Evolutionary conservation across 2,113 vertebrate species (phyloP).

Genomic region (Pseudois nayaur): DNA sequence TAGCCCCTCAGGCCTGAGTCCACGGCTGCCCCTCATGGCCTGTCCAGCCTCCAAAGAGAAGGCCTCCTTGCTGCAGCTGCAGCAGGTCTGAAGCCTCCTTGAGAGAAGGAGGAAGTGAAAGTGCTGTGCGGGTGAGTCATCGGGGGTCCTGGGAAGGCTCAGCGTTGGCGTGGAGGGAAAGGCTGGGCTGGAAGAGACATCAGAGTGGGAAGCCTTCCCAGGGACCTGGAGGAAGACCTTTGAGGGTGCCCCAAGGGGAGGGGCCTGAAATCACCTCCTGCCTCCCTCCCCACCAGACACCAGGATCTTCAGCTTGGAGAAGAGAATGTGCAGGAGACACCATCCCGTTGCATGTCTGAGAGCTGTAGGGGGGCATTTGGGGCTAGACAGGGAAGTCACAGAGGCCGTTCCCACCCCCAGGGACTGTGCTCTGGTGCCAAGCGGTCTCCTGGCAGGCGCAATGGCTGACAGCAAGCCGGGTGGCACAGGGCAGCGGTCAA

Average conservation of each 20-base stretch:
- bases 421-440: not conserved
- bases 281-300: not conserved
- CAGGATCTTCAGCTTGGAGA: not conserved
- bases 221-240: not conserved
- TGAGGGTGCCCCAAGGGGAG: not conserved
- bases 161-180: rapidly evolving
- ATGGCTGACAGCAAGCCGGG: not conserved
- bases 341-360: not conserved
- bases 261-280: not conserved
- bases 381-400: not conserved
- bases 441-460: not conserved
- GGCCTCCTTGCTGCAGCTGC: not conserved
- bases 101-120: conserved; percentile 42
- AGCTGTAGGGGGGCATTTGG: not conserved
- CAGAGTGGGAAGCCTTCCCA: not conserved
- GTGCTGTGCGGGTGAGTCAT: not conserved
- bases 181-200: rapidly evolving
- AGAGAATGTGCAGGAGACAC: not conserved
- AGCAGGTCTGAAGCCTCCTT: not conserved
- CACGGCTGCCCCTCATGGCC: rapidly evolving
- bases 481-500: rapidly evolving
- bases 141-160: not conserved
- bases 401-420: not conserved
- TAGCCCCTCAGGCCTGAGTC: not conserved
- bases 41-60: not conserved